Evolutionary conservation across 2,888 invertebrate genomes (phyloP).

Genomic region (Cryptosula pallasiana): DNA sequence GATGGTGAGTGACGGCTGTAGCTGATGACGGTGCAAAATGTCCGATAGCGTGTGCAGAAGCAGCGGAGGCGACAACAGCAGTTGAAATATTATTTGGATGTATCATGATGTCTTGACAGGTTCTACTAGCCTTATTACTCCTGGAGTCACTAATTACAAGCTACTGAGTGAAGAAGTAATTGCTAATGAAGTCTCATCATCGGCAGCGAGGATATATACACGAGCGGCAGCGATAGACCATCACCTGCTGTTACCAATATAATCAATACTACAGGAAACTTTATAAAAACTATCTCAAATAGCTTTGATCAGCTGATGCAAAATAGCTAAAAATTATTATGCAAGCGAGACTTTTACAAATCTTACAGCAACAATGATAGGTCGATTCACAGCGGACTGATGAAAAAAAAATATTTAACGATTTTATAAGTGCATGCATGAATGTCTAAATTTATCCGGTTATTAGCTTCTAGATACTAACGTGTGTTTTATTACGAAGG

Average conservation of each 20-base stretch:
- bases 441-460: background rate
- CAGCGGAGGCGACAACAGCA: background rate
- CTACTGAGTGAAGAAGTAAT: constrained; percentile 19
- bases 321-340: too few relatives aligned
- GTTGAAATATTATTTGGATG: constrained; percentile 4
- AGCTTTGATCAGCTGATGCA: too few relatives aligned
- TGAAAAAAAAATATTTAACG: background rate
- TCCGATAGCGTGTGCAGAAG: background rate
- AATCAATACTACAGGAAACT: background rate
- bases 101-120: background rate
- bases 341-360: too few relatives aligned
- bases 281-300: too few relatives aligned
- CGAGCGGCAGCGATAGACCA: background rate
- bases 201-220: background rate
- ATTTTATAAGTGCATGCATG: too few relatives aligned
- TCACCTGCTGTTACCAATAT: background rate
- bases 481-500: background rate
- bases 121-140: constrained; percentile 5
- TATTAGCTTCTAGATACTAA: background rate
- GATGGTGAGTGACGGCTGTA: background rate
- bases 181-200: background rate
- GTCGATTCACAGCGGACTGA: too few relatives aligned
- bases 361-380: too few relatives aligned
- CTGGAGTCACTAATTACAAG: constrained; percentile 13
- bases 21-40: background rate